phyloP scores from a whole-genome alignment of 2,113 vertebrate species.

The Neodon shergylaensis region DNA sequence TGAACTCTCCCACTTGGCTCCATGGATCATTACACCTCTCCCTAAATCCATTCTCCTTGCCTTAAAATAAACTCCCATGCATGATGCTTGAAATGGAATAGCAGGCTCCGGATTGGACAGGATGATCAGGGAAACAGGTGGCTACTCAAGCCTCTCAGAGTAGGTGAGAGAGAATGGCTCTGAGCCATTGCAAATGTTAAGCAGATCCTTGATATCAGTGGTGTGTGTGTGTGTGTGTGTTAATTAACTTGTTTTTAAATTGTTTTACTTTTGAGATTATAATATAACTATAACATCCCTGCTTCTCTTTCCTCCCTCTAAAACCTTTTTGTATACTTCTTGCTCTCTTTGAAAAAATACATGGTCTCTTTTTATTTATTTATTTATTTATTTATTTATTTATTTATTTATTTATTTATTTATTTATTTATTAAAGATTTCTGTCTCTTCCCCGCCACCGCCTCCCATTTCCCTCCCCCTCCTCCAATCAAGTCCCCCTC shows the following conservation, averaged over 20 bases:
- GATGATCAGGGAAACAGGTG: neutral
- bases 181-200: neutral
- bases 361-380: too few relatives aligned
- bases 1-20: neutral
- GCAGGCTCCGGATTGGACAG: neutral
- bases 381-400: too few relatives aligned
- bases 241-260: neutral
- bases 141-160: neutral
- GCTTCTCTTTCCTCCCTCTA: neutral
- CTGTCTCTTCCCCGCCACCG: too few relatives aligned
- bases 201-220: neutral
- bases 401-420: too few relatives aligned
- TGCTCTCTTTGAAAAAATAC: neutral
- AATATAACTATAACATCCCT: neutral
- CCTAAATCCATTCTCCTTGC: neutral
- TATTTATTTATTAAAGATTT: too few relatives aligned
- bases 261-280: neutral
- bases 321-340: too few relatives aligned
- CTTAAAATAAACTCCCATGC: neutral
- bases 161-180: neutral
- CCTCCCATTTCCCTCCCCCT: too few relatives aligned
- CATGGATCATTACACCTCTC: neutral
- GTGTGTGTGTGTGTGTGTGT: neutral
- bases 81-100: neutral
- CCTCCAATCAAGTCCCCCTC: too few relatives aligned